Evolutionary conservation across 92 coral and sea anemone species (phyloP).

Genomic region (Phymanthus crucifer): DNA sequence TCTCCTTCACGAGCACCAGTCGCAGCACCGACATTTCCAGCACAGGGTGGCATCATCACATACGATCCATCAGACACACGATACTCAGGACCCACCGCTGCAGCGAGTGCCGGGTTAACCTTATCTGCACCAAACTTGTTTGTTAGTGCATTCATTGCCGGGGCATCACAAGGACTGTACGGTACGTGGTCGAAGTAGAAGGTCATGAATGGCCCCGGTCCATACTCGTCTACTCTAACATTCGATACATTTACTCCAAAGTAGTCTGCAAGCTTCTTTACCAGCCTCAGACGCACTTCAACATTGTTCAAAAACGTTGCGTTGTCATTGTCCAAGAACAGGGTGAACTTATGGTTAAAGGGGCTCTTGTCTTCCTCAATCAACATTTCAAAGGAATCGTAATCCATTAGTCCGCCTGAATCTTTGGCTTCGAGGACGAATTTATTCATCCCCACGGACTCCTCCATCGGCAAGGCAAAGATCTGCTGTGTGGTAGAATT

Average conservation of each 20-base stretch:
- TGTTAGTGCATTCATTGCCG: conserved; percentile 22
- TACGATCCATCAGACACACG: conserved; percentile 61
- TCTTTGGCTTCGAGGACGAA: conserved; percentile 68
- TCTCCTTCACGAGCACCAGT: conserved; percentile 53
- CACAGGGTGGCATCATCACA: conserved; percentile 55
- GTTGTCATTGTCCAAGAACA: conserved; percentile 60
- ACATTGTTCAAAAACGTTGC: conserved; percentile 73
- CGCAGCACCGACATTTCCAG: conserved; percentile 36
- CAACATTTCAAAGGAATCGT: conserved; percentile 66
- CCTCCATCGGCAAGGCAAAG: conserved; percentile 68
- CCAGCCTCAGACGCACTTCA: conserved; percentile 60
- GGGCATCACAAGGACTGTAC: conserved; percentile 45
- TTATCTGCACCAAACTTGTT: conserved; percentile 44
- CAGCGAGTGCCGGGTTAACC: conserved; percentile 56
- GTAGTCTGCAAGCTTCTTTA: conserved; percentile 64
- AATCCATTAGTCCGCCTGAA: conserved; percentile 58
- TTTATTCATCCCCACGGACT: conserved; percentile 52
- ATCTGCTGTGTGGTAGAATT: conserved; percentile 67
- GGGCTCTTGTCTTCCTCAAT: conserved; percentile 54
- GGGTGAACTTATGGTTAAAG: conserved; percentile 66
- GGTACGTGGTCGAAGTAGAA: conserved; percentile 72
- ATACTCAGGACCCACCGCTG: conserved; percentile 64
- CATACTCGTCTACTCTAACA: conserved; percentile 67
- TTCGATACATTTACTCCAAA: conserved; percentile 64
- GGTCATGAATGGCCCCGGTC: conserved; percentile 66